Evolutionary conservation across 2,888 invertebrate species (phyloP).

Genomic region (Agrochola circellaris): DNA sequence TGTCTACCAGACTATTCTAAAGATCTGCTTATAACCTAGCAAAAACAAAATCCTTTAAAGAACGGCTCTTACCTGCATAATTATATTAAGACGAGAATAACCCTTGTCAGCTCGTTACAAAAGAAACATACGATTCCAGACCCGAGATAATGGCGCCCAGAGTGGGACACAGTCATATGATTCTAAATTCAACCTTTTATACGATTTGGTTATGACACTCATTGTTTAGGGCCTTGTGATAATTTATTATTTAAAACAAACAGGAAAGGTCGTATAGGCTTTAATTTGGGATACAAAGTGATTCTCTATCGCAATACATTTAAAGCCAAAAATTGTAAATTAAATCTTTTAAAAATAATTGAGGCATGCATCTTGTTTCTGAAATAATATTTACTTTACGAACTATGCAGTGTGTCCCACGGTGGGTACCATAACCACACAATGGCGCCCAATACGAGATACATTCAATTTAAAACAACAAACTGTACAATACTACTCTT

Average conservation of each 20-base stretch:
- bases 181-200: slow-evolving; percentile 37
- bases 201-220: slow-evolving; percentile 10
- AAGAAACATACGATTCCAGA: slow-evolving; percentile 40
- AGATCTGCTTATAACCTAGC: slow-evolving; percentile 24
- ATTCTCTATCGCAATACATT: background rate
- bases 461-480: background rate
- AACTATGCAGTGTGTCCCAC: background rate
- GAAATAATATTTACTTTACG: background rate
- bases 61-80: slow-evolving; percentile 50
- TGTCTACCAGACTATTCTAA: background rate
- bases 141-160: slow-evolving; percentile 58
- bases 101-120: slow-evolving; percentile 28
- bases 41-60: slow-evolving; percentile 27
- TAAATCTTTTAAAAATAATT: background rate
- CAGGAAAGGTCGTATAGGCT: background rate
- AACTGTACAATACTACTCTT: background rate
- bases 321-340: background rate
- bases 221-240: slow-evolving; percentile 13
- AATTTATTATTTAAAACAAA: background rate
- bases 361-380: background rate
- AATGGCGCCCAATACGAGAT: slow-evolving; percentile 2
- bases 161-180: slow-evolving; percentile 36
- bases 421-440: background rate
- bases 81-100: slow-evolving; percentile 37
- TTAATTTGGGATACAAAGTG: background rate